A percentile compares a stretch with the other conserved stretches of the same genome.
Conservation (phyloP, 2,113 vertebrate species). For the Sylvia atricapilla region DNA sequence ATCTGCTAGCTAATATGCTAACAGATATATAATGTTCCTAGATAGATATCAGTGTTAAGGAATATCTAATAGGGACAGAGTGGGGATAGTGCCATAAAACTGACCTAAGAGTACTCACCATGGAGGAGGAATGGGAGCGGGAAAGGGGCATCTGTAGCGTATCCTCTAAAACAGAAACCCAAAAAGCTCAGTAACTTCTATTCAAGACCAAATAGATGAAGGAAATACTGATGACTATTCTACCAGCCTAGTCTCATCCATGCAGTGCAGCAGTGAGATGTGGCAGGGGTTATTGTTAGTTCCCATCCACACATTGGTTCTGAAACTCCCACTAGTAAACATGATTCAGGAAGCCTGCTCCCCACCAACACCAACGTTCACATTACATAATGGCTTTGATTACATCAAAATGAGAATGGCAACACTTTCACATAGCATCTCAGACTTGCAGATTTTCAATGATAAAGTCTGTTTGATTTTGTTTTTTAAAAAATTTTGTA, state of each 20-base stretch:
- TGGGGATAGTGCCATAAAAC: background rate
- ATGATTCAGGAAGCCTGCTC: background rate
- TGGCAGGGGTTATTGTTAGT: background rate
- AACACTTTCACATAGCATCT: background rate
- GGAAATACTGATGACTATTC: background rate
- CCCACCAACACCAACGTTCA: constrained; percentile 27
- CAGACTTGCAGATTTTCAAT: background rate
- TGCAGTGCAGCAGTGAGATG: background rate
- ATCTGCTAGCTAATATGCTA: background rate
- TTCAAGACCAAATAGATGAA: background rate
- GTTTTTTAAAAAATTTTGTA: background rate
- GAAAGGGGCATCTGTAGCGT: rapidly evolving
- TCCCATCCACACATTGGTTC: background rate
- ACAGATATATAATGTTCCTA: background rate
- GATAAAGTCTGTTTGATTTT: background rate
- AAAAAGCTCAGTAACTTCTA: background rate
- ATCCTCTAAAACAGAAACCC: background rate
- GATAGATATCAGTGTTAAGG: background rate
- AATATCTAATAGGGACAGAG: background rate
- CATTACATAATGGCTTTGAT: constrained; percentile 14
- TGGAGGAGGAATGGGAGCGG: background rate
- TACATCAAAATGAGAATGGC: background rate
- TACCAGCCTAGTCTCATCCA: background rate
- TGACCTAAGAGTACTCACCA: background rate
- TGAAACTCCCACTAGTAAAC: constrained; percentile 27